A percentile compares a stretch with the other conserved stretches of the same genome.
These are phyloP conservation scores for Helicolenus hilgendorfi DNA, from an alignment of 2,797 vertebrate genomes.

Conservation along the genomic window DNA sequence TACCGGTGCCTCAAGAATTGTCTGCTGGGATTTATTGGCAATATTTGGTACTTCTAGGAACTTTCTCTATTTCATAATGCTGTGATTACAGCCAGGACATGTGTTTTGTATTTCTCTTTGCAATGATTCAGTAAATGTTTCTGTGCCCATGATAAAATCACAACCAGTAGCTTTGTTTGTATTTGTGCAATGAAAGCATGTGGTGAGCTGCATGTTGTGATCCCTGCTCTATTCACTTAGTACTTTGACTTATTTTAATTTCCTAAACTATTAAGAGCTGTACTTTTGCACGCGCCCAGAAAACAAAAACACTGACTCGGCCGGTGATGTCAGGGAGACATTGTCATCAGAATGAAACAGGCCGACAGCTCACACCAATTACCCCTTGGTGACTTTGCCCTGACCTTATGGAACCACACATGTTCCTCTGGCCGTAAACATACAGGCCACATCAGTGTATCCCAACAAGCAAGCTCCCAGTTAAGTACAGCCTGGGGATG, in stretches of 20 bases:
- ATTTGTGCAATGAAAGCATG: not conserved
- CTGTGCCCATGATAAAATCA: not conserved
- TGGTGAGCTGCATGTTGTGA: not conserved
- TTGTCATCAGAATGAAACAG: constrained; percentile 15
- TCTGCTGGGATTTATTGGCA: constrained; percentile 7
- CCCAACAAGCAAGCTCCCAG: constrained; percentile 35
- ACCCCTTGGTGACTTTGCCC: constrained; percentile 21
- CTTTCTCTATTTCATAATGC: not conserved
- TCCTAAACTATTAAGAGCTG: not conserved
- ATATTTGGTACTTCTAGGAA: not conserved
- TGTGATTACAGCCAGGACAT: constrained; percentile 1
- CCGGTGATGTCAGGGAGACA: not conserved
- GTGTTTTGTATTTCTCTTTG: constrained; percentile 18
- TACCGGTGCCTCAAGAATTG: not conserved
- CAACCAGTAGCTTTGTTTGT: not conserved
- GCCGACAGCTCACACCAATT: constrained; percentile 23
- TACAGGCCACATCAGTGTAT: constrained; percentile 43
- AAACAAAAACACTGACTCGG: not conserved
- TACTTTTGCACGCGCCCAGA: not conserved
- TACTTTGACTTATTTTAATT: not conserved
- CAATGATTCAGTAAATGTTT: not conserved
- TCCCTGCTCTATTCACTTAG: not conserved
- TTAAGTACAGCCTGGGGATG: constrained; percentile 46
- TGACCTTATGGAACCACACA: constrained; percentile 39
- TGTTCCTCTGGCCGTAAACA: constrained; percentile 34